Evolutionary conservation across 2,888 invertebrate genomes (phyloP), one percentile per base, ranked within the genome.

Genomic region (Agrochola circellaris): DNA sequence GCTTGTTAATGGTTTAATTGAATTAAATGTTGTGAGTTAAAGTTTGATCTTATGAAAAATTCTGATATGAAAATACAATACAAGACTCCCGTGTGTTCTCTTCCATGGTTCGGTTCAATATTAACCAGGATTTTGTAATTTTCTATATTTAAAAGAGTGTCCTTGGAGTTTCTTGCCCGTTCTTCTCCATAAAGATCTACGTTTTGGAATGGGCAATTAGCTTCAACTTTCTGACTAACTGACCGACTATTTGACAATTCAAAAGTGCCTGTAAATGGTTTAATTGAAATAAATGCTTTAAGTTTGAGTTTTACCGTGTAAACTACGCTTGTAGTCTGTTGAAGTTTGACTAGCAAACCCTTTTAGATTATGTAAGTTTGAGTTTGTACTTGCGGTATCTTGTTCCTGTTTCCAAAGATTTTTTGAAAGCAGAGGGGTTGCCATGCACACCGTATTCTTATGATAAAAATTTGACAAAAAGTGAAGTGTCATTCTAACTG

Each of bases 341-440:
- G 1, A 51, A 67, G 51, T 71, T 76, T 76, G 45, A 48, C 17
- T 79, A 48, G 2, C 30, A 17, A 20, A 75, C 51, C 71, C 30
- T 60, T 70, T 60, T 70, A 17, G 30, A 51, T 80, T 51, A 60
- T 26, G 17, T 60, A 48, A 51, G 4, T 58, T 76, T 51, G 8
- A 42, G 58, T 61, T 77, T 42, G 0, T 17, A 38, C n/a, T 71
- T 51, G 13, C 23, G 42, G n/a, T 51, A 79, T 54, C 42, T 51
- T 60, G 51, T 61, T 80, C 1, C 17, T 71, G 71, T 61, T 34
- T 13, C 2, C 20, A 51, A n/a, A 7, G 9, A 2, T 0, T 0
- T 68, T 58, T 54, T 38, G 2, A 9, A 20, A 5, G 13, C 8
- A 9, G 56, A 15, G 0, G 4, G 13, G 20, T 66, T 30, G 20